Conservation (phyloP, 2,888 invertebrate genomes). For the Masnerella sp. region DNA sequence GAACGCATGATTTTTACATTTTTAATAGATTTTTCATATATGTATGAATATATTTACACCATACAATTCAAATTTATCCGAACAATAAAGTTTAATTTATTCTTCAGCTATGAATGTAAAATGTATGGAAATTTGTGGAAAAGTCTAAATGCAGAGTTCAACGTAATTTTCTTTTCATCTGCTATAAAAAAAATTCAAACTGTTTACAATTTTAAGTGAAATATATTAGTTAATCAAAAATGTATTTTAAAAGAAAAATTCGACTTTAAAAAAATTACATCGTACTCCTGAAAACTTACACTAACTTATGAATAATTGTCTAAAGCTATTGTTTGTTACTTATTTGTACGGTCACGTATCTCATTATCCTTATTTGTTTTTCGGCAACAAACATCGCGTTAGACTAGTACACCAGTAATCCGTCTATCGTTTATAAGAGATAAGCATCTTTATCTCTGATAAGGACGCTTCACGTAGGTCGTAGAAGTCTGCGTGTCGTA, state of each 20-base stretch:
- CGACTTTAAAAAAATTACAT: background rate
- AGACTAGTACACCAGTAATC: slow-evolving; percentile 41
- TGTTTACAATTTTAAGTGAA: no score
- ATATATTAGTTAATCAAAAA: no score
- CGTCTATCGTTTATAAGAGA: slow-evolving; percentile 2
- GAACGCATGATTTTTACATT: background rate
- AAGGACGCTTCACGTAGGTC: slow-evolving; percentile 63
- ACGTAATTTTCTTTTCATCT: no score
- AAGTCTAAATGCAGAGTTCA: no score
- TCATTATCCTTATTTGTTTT: background rate
- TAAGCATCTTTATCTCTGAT: slow-evolving; percentile 58
- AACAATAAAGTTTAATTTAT: background rate
- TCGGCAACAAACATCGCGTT: slow-evolving; percentile 36
- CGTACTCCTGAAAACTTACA: background rate
- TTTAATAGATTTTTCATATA: slow-evolving; percentile 1
- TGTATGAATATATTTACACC: slow-evolving; percentile 11
- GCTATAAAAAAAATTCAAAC: no score
- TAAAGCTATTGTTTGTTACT: slow-evolving; percentile 40
- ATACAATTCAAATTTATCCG: background rate
- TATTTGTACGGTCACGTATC: slow-evolving; percentile 18
- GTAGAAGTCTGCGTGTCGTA: slow-evolving; percentile 73
- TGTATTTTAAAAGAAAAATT: background rate
- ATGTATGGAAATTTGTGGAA: no score
- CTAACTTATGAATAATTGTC: background rate
- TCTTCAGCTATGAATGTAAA: no score